Base-by-base conservation (phyloP, 92 coral and sea anemone genomes). In the Parazoanthus atlanticus region DNA sequence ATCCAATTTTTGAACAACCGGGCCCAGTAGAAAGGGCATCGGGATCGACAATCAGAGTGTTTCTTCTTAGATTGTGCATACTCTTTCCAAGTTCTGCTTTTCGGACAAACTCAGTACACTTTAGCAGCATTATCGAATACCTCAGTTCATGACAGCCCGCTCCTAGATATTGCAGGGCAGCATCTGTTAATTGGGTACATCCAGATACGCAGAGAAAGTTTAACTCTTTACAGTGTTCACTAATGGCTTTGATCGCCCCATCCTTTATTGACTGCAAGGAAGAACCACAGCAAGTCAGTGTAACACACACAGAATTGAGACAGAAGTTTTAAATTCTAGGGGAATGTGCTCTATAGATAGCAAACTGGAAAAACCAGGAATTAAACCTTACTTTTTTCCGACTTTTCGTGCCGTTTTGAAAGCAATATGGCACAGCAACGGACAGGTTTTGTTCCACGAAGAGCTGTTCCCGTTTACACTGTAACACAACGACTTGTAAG, bases 161-260 rank as follows among this genome's bases (percentile, higher is more conserved):
- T 19, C 98, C 99, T 29, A 97, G 94, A 69, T 93, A 85, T 64
- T 97, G 99, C 46, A 97, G 90, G 23, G 98, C 89, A n/a, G 90
- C 86, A 82, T 97, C 99, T 1, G 99, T 97, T 79, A 97, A 80
- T 81, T 95, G 99, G 72, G 93, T 90, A 88, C 99, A 97, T 28
- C 98, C 98, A 21, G 99, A 97, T 52, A 97, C 98, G 89, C 99
- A 97, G 43, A 97, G 93, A 89, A 97, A 95, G 61, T 91, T 38
- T 32, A 97, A 84, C 86, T 97, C 94, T 79, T 82, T 78, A 64
- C 99, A 97, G 88, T 95, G 86, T 41, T 94, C 94, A 86, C 97
- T 92, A 85, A 95, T 91, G 74, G 96, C 93, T 76, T 95, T 93
- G 12, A 97, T 76, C 6, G 97, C 93, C 66, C 89, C 81, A 90